phyloP scores from a whole-genome alignment of 1,140 invertebrate genomes.

The Ectropis grisescens region DNA sequence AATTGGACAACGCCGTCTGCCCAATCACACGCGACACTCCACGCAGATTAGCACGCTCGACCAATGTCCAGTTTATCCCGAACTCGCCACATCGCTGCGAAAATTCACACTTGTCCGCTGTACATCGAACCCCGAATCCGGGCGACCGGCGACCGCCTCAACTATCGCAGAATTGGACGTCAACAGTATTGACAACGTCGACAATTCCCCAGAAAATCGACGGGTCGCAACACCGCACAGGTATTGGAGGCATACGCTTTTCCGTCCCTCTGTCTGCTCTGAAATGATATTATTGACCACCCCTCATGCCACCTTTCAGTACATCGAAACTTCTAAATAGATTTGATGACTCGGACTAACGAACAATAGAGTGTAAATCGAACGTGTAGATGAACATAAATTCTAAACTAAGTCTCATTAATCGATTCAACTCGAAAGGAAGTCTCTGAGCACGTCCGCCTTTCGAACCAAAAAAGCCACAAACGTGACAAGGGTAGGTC shows the following conservation, averaged over 20 bases:
- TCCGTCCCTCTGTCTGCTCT: constrained; percentile 31
- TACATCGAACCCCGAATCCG: constrained; percentile 45
- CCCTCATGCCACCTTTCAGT: constrained; percentile 20
- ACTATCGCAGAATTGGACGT: constrained; percentile 43
- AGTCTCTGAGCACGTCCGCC: constrained; percentile 27
- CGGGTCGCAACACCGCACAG: constrained; percentile 9
- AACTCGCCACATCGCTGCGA: constrained; percentile 24
- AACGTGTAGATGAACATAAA: background rate
- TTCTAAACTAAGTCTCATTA: constrained; percentile 14
- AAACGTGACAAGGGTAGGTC: constrained; percentile 42
- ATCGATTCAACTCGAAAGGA: constrained; percentile 32
- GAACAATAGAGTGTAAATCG: no score
- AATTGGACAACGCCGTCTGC: constrained; percentile 61
- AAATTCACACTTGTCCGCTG: constrained; percentile 40
- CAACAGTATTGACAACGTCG: constrained; percentile 10
- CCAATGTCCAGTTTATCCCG: constrained; percentile 29
- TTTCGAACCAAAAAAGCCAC: constrained; percentile 31
- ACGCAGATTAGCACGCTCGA: constrained; percentile 59
- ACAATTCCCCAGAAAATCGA: constrained; percentile 24
- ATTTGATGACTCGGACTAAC: no score
- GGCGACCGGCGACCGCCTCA: constrained; percentile 17
- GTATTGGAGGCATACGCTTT: constrained; percentile 26
- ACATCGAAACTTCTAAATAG: background rate
- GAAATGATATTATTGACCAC: constrained; percentile 37
- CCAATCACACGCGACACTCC: constrained; percentile 66